phyloP scores from a whole-genome alignment of 1,140 invertebrate species.

The Bombus consobrinus region DNA sequence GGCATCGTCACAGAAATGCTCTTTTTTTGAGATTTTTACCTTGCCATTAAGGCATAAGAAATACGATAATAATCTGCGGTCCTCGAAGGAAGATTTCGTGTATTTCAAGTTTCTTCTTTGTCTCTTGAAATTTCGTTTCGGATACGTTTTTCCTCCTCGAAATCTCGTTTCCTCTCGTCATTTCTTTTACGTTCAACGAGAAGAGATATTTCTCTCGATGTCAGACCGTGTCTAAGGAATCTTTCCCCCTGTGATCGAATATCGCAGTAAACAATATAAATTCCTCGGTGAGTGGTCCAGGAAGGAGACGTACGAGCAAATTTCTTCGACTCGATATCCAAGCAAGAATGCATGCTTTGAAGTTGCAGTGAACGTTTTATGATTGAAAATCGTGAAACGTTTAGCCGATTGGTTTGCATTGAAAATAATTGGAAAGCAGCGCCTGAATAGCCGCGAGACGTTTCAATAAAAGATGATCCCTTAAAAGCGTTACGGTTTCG shows the following conservation, averaged over 20 bases:
- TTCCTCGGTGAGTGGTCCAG: neutral
- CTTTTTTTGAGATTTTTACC: neutral
- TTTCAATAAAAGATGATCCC: constrained; percentile 52
- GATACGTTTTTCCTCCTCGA: neutral
- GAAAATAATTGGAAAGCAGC: constrained; percentile 4
- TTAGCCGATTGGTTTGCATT: neutral
- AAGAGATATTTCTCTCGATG: neutral
- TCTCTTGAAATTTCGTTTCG: neutral
- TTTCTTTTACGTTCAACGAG: neutral
- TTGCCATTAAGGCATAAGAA: neutral
- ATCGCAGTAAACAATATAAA: constrained; percentile 5
- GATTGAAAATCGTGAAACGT: neutral
- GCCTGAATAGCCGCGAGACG: constrained; percentile 1
- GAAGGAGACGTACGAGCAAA: neutral
- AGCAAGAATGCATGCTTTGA: neutral
- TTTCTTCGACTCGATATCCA: neutral
- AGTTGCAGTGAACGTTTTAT: neutral
- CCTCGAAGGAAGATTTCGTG: neutral
- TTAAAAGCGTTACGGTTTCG: constrained; percentile 45
- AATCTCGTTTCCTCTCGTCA: neutral
- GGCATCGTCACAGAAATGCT: neutral
- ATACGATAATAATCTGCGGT: neutral
- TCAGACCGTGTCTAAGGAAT: neutral
- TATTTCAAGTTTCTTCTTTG: neutral
- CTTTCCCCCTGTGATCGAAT: neutral